Percentiles rank a stretch among this genome's conserved stretches.
Evolutionary conservation across 1,140 invertebrate genomes (phyloP).

Genomic region (Eriocheir sinensis): DNA sequence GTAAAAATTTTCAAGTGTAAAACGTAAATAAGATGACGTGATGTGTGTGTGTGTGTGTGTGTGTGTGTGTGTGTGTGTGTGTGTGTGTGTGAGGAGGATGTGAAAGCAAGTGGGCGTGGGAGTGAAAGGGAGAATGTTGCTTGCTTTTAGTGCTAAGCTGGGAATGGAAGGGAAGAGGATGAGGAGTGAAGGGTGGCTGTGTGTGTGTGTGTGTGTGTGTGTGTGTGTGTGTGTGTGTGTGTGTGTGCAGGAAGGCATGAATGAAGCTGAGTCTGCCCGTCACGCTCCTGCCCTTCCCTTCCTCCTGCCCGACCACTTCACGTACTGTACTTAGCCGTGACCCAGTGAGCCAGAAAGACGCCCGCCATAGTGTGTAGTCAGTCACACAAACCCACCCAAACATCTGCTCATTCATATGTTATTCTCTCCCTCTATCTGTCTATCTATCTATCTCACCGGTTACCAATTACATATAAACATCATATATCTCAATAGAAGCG

Average conservation of each 20-base stretch:
- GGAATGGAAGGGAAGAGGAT: too few species aligned
- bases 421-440: not conserved
- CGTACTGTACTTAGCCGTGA: not conserved
- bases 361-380: not conserved
- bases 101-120: too few species aligned
- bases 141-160: too few species aligned
- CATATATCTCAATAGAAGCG: too few species aligned
- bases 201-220: slow-evolving; percentile 14
- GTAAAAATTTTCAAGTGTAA: too few species aligned
- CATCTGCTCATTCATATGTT: not conserved
- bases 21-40: too few species aligned
- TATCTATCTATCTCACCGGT: not conserved
- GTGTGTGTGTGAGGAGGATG: too few species aligned
- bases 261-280: not conserved
- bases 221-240: slow-evolving; percentile 13
- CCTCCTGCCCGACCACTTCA: not conserved
- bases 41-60: too few species aligned
- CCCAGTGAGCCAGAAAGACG: not conserved
- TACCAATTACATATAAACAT: too few species aligned
- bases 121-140: too few species aligned
- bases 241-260: not conserved
- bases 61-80: too few species aligned
- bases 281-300: not conserved
- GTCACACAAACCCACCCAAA: not conserved
- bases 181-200: not conserved